A percentile compares a stretch with the other conserved stretches of the same genome.
These are phyloP conservation scores for Gobius niger DNA, from an alignment of 2,113 vertebrate genomes.

Conservation along the genomic window DNA sequence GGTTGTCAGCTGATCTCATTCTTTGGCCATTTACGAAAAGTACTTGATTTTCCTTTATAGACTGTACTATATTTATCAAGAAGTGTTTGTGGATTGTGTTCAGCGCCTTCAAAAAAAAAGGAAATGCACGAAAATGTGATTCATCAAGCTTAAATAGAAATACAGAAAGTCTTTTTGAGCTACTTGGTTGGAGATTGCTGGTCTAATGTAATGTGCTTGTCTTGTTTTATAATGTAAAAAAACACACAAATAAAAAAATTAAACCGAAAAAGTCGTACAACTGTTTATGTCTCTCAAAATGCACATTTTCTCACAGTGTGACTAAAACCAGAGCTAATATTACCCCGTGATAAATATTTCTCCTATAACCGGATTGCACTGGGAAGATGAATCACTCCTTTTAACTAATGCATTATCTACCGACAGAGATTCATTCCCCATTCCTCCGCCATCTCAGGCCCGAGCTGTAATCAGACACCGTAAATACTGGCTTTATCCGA, in stretches of 20 bases:
- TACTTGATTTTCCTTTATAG: too few relatives aligned
- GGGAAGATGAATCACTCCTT: constrained; percentile 35
- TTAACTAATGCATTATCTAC: constrained; percentile 55
- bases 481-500: constrained; percentile 47
- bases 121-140: too few relatives aligned
- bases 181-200: too few relatives aligned
- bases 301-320: neutral
- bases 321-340: neutral
- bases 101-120: too few relatives aligned
- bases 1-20: too few relatives aligned
- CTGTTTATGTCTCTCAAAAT: neutral
- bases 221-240: neutral
- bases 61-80: too few relatives aligned
- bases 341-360: constrained; percentile 4
- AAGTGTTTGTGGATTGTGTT: too few relatives aligned
- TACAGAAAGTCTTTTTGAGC: too few relatives aligned
- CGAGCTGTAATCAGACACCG: constrained; percentile 41
- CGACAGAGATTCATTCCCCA: constrained; percentile 41
- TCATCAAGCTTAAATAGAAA: too few relatives aligned
- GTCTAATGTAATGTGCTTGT: too few relatives aligned
- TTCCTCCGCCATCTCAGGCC: constrained; percentile 44
- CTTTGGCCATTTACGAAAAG: too few relatives aligned
- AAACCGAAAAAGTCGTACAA: neutral
- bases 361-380: constrained; percentile 20
- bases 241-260: neutral